Evolutionary conservation across 2,888 invertebrate genomes (phyloP), one percentile per base, ranked within the genome.

Genomic region (Sipunculus nudus): DNA sequence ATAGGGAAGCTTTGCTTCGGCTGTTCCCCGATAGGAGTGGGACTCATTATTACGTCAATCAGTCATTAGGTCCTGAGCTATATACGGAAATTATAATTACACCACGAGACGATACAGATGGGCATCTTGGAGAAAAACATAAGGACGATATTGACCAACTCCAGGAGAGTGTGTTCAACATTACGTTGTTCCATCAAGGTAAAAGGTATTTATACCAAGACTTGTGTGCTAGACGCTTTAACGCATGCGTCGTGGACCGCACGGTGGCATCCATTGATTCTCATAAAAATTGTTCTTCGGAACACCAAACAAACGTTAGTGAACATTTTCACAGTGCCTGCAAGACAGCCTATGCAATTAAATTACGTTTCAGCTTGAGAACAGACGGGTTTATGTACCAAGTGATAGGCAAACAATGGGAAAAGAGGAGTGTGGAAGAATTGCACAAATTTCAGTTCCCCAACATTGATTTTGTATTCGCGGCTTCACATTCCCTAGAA

Each of bases 401-500:
- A 25, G 52, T 39, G 1, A 53, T 58, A 3, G 49, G 62, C 6
- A 31, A 62, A 23, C 16, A 32, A 2, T 69, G 69, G 69, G 65
- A 68, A 39, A 53, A 49, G 29, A 52, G 43, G 10, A 54, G 61
- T 39, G 23, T 67, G 26, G 45, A 59, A 8, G 16, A 41, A 10
- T 23, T 69, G 53, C 41, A 47, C 2, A 16, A 6, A 8, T 64
- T 56, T 49, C 31, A 31, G 2, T 47, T 61, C 16, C 31, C 40
- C 2, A 13, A 32, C 28, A 54, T 57, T 13, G 39, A 58, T 8
- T 25, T 69, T 13, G 21, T 61, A 16, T 74, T 65, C 54, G 55
- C 69, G 3, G 64, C 68, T 6, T 73, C 71, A 0, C 58, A 70
- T n/a, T 75, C 76, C 1, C 40, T 75, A 25, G 67, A 70, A 38